Evolutionary conservation across 2,113 vertebrate genomes (phyloP).

Genomic region (Pangasianodon gigas): DNA sequence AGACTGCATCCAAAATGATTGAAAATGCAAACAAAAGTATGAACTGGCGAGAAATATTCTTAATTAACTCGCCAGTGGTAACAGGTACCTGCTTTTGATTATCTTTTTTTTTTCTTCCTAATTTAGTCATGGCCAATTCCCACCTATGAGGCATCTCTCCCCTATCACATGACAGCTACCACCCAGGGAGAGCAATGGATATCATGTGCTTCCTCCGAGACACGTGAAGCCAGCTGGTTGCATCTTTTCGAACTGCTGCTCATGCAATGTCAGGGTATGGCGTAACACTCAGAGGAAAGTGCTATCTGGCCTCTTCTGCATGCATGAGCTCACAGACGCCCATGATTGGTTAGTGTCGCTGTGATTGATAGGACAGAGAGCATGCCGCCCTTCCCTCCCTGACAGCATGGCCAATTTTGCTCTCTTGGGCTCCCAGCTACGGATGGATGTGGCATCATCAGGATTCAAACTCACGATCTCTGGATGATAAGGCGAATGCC

Average conservation of each 20-base stretch:
- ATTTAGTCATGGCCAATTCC: neutral
- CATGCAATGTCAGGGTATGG: neutral
- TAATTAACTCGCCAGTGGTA: neutral
- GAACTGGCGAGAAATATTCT: neutral
- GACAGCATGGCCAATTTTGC: neutral
- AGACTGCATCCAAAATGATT: neutral
- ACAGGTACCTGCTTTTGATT: neutral
- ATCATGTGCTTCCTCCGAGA: neutral
- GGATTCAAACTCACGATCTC: neutral
- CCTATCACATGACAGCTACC: neutral
- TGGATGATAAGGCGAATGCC: neutral
- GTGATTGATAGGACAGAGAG: neutral
- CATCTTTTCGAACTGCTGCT: neutral
- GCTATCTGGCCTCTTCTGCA: neutral
- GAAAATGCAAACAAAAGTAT: neutral
- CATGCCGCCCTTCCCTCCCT: too few species aligned
- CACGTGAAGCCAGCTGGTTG: neutral
- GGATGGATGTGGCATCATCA: neutral
- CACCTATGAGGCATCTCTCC: neutral
- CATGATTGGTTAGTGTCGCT: neutral
- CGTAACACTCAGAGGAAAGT: neutral
- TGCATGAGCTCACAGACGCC: neutral
- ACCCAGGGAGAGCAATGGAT: neutral
- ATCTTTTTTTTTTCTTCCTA: neutral
- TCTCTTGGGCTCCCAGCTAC: neutral